phyloP scores from a whole-genome alignment of 2,888 invertebrate species.

The Zelleria hepariella region DNA sequence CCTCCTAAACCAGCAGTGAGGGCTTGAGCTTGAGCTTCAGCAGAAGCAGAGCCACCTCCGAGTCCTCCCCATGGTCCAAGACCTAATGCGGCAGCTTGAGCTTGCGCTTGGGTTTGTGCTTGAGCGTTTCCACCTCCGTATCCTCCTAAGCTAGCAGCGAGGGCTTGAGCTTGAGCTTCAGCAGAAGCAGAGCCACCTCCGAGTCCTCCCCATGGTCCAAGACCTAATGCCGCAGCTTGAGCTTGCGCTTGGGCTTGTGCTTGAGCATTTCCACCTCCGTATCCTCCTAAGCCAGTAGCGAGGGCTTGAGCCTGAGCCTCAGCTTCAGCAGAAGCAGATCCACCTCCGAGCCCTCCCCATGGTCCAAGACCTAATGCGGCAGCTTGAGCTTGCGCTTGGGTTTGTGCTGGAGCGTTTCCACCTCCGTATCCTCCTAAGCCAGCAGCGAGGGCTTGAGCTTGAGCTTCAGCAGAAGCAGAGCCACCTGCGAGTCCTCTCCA shows the following conservation, averaged over 20 bases:
- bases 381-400: neutral
- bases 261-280: constrained; percentile 1
- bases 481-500: neutral
- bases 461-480: neutral
- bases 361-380: no score
- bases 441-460: constrained; percentile 1
- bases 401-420: neutral
- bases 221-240: neutral
- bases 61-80: no score
- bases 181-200: neutral
- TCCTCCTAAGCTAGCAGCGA: constrained; percentile 1
- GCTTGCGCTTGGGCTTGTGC: constrained; percentile 1
- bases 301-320: neutral
- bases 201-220: neutral
- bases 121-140: neutral
- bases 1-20: neutral
- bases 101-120: neutral
- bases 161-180: neutral
- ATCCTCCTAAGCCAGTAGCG: neutral
- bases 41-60: no score
- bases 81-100: no score
- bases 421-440: neutral
- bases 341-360: no score
- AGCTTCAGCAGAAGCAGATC: constrained; percentile 1
- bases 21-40: neutral